phyloP scores from a whole-genome alignment of 2,888 invertebrate genomes.

The Drosophila trichaetosa region DNA sequence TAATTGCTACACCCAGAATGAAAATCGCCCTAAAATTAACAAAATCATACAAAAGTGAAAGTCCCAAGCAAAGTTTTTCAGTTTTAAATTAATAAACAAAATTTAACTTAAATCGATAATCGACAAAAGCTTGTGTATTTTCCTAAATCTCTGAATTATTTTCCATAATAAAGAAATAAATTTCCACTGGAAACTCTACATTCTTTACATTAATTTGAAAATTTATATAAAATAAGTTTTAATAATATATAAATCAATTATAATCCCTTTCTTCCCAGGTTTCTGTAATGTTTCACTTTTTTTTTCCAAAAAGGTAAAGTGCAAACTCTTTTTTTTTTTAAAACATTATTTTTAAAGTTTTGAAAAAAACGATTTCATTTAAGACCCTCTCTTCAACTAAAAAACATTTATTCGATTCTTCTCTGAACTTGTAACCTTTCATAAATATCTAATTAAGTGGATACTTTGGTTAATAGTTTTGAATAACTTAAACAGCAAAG shows the following conservation, averaged over 20 bases:
- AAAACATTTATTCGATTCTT: not conserved
- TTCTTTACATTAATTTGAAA: too few species aligned
- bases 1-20: not conserved
- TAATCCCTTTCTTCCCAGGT: accelerated
- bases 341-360: not conserved
- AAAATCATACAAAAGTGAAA: not conserved
- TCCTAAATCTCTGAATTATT: too few species aligned
- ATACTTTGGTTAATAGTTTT: not conserved
- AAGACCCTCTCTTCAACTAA: not conserved
- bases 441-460: not conserved
- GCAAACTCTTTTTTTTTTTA: not conserved
- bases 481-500: not conserved
- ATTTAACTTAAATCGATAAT: too few species aligned
- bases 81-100: not conserved
- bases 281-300: not conserved
- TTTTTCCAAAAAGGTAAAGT: not conserved
- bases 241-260: not conserved
- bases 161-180: too few species aligned
- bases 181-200: too few species aligned
- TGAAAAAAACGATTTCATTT: not conserved
- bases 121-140: too few species aligned
- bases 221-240: not conserved
- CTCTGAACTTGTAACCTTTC: not conserved
- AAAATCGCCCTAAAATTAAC: not conserved
- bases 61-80: not conserved